Percentiles rank a stretch among this genome's conserved stretches.
phyloP scores from a whole-genome alignment of 2,797 vertebrate species.

The Sebastes nivosus region DNA sequence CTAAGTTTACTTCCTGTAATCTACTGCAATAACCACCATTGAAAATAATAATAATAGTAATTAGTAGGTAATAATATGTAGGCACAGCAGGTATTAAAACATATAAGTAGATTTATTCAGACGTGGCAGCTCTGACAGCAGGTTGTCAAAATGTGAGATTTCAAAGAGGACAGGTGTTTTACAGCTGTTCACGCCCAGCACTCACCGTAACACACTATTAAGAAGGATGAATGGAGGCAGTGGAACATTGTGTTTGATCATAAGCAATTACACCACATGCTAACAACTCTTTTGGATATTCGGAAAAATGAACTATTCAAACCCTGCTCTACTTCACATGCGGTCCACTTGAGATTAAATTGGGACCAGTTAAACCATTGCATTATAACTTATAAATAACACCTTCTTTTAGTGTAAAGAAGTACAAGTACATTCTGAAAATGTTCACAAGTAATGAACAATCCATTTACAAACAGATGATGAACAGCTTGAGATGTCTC shows the following conservation, averaged over 20 bases:
- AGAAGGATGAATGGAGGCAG: background rate
- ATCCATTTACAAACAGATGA: too few species aligned
- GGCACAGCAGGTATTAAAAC: background rate
- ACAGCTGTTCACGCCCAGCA: background rate
- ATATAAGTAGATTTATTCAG: background rate
- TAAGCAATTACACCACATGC: background rate
- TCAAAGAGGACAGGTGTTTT: background rate
- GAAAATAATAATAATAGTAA: too few species aligned
- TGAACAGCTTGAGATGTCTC: too few species aligned
- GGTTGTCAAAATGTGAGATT: background rate
- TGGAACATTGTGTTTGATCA: background rate
- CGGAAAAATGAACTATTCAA: background rate
- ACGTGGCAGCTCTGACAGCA: background rate
- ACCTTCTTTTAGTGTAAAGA: too few species aligned
- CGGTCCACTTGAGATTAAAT: rapidly evolving
- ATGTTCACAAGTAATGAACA: too few species aligned
- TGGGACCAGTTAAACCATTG: too few species aligned
- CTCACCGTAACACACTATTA: background rate
- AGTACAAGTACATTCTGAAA: too few species aligned
- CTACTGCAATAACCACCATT: too few species aligned
- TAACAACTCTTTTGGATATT: background rate
- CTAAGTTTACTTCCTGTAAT: too few species aligned
- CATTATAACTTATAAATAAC: too few species aligned
- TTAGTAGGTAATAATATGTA: too few species aligned
- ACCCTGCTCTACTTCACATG: background rate